Evolutionary conservation across 1,140 invertebrate genomes (phyloP).

Genomic region (Euwallacea fornicatus): DNA sequence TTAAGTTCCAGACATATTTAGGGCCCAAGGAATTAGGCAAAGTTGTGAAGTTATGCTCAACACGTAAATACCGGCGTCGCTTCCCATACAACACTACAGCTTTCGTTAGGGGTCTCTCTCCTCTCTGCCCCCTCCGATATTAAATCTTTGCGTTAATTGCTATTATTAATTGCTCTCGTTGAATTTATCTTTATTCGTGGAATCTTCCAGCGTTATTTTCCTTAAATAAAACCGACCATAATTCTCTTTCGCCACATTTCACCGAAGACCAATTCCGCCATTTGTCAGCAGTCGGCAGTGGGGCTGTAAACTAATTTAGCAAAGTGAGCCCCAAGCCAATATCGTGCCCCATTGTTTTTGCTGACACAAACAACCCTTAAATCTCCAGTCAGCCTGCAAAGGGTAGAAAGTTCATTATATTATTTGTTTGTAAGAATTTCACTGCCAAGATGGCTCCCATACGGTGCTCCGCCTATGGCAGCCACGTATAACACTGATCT

Average conservation of each 20-base stretch:
- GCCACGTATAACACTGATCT: no score
- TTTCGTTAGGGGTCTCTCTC: slow-evolving; percentile 48
- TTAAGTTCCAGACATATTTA: slow-evolving; percentile 53
- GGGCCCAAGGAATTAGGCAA: slow-evolving; percentile 50
- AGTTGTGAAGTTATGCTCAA: slow-evolving; percentile 54
- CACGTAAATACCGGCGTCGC: slow-evolving; percentile 51
- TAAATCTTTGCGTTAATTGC: slow-evolving; percentile 38
- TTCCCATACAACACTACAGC: slow-evolving; percentile 50
- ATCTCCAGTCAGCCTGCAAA: slow-evolving; percentile 9
- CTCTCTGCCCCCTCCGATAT: slow-evolving; percentile 21
- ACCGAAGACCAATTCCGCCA: slow-evolving; percentile 36
- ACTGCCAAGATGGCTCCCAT: no score
- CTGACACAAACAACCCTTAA: slow-evolving; percentile 36
- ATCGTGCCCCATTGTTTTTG: slow-evolving; percentile 48
- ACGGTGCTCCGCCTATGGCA: no score
- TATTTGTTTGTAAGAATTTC: not conserved
- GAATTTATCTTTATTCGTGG: not conserved
- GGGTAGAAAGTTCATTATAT: slow-evolving; percentile 28
- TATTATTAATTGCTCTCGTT: not conserved
- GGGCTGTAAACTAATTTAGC: slow-evolving; percentile 38
- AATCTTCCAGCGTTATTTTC: slow-evolving; percentile 25
- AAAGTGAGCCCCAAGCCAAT: slow-evolving; percentile 40
- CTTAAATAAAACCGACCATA: slow-evolving; percentile 36
- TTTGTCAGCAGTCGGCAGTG: slow-evolving; percentile 28
- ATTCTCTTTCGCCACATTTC: slow-evolving; percentile 41